A percentile compares a stretch with the other conserved stretches of the same genome.
These are phyloP conservation scores for Buphagus erythrorhynchus DNA, from an alignment of 2,797 vertebrate genomes.

Conservation along the genomic window DNA sequence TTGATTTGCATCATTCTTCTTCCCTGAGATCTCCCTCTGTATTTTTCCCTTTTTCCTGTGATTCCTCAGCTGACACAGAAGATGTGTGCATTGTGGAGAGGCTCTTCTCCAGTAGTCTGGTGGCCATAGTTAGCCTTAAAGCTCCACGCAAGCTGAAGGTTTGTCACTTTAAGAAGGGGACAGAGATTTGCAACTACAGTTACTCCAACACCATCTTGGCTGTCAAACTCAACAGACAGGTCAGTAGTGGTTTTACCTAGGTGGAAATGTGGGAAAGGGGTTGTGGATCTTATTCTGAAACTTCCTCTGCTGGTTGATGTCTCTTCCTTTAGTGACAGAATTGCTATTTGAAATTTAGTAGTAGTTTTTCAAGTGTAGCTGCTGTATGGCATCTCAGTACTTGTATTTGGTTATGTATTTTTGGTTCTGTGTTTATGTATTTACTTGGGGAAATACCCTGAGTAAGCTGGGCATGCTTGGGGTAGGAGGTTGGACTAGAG, in stretches of 20 bases:
- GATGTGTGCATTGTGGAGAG: slow-evolving; percentile 98
- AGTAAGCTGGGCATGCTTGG: neutral
- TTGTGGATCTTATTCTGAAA: neutral
- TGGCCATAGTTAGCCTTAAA: slow-evolving; percentile 98
- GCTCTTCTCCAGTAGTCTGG: slow-evolving; percentile 95
- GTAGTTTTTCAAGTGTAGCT: neutral
- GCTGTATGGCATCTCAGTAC: neutral
- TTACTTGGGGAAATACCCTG: neutral
- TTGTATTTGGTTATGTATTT: neutral
- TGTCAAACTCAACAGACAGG: slow-evolving; percentile 97
- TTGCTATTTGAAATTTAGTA: neutral
- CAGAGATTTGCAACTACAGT: slow-evolving; percentile 99
- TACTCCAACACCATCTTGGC: slow-evolving; percentile 99
- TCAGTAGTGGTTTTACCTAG: slow-evolving; percentile 49
- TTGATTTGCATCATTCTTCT: neutral
- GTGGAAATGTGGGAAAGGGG: neutral
- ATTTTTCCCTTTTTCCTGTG: neutral
- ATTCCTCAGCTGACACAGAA: slow-evolving; percentile 89
- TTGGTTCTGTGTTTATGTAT: neutral
- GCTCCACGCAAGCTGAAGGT: slow-evolving; percentile 98
- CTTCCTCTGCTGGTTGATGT: neutral
- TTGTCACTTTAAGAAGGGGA: slow-evolving; percentile 99
- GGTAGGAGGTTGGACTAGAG: neutral
- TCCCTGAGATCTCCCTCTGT: neutral
- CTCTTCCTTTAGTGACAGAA: neutral